Base-by-base conservation (phyloP, 2,888 invertebrate genomes). In the Mellilla xanthometata region DNA sequence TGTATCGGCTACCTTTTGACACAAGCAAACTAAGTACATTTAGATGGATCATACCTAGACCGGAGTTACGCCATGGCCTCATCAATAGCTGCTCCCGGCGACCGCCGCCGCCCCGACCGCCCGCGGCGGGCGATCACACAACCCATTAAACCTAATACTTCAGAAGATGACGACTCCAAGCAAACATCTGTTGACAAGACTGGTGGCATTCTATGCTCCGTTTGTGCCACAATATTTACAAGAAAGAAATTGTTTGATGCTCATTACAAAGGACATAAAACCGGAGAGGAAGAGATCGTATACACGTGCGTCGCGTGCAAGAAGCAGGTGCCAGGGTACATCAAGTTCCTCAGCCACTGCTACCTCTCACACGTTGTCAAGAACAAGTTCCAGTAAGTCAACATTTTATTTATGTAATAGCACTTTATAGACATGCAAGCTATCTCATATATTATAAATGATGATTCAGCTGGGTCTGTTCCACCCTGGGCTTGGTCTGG, bases 271-370 rank as follows among this genome's bases (percentile, higher is more conserved):
- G 67, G 76, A 45, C 84, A 86, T 50, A 82, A 88, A 4, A 54
- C 59, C 15, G 65, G 62, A 12, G 60, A 47, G 5, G 53, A 60
- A 9, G 71, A 72, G 2, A 76, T 83, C 28, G 75, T 89, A 11
- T 92, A 92, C 69, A 91, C 91, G 4, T 92, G 92, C 65, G 89
- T 91, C 4, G 82, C 83, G 49, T 92, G 92, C 65, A 80, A 79
- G 57, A 91, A 90, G 58, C 86, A 90, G 49, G 82, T 91, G 49
- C 72, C 79, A 23, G 86, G 86, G 39, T 92, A 92, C 66, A 83
- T 90, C 1, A 90, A 89, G 43, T 92, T 92, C 72, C 81, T 92
- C 40, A 91, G 91, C 15, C 92, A 92, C 70, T 92, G 92, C 72
- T 92, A 92, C 65, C 67, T 68, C 33, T 72, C 75, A 7, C 92